Percentiles rank a stretch among this genome's conserved stretches.
phyloP scores from a whole-genome alignment of 30 jellyfish, hydroid and myxozoan species.

The Pelagia noctiluca region DNA sequence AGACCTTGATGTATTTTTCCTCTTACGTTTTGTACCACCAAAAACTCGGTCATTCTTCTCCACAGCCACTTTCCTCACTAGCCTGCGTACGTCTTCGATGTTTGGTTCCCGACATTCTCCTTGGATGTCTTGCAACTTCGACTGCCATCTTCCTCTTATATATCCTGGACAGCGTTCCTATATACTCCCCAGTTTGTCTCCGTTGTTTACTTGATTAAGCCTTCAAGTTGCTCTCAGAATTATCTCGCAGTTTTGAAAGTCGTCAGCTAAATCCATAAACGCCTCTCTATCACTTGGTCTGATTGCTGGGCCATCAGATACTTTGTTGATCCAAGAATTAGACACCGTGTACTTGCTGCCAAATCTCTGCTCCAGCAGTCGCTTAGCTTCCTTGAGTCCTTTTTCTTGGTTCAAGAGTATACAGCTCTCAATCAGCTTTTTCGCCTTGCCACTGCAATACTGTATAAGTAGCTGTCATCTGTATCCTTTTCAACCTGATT shows the following conservation, averaged over 20 bases:
- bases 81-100: conserved; percentile 55
- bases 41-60: conserved; percentile 64
- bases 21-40: conserved; percentile 45
- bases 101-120: conserved; percentile 43
- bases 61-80: conserved; percentile 36
- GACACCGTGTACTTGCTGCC: conserved; percentile 64
- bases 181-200: conserved; percentile 61
- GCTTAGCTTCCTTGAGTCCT: conserved; percentile 51
- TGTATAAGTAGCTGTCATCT: conserved; percentile 50
- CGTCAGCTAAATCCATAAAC: conserved; percentile 57
- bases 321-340: conserved; percentile 55
- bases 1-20: no score
- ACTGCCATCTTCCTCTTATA: conserved; percentile 63
- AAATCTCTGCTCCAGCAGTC: conserved; percentile 52
- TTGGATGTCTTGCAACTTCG: conserved; percentile 48
- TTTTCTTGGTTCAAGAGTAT: conserved; percentile 26
- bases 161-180: conserved; percentile 68
- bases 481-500: conserved; percentile 56
- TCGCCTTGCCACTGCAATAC: conserved; percentile 52
- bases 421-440: no score
- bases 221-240: conserved; percentile 66
- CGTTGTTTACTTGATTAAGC: conserved; percentile 54
- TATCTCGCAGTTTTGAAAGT: conserved; percentile 57
- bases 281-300: conserved; percentile 66
- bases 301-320: conserved; percentile 48